Conservation (phyloP, 2,797 vertebrate species). For the Paramormyrops hopkinsi region DNA sequence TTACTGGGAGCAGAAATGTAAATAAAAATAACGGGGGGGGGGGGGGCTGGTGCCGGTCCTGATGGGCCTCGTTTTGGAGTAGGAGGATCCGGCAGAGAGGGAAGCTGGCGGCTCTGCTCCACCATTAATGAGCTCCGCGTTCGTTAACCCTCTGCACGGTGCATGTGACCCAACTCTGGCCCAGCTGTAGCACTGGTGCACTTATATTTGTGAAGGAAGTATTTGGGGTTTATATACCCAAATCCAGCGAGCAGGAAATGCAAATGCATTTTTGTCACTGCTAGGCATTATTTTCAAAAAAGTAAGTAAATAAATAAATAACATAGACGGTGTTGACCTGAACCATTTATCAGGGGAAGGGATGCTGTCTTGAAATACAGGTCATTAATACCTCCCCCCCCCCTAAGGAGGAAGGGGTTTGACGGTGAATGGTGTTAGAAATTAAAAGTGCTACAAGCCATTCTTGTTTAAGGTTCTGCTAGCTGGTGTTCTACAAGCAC, state of each 20-base stretch:
- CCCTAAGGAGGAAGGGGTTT: background rate
- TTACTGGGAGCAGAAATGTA: slow-evolving; percentile 49
- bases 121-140: background rate
- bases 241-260: background rate
- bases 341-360: background rate
- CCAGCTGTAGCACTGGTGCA: background rate
- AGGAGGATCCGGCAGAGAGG: background rate
- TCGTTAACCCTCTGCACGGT: background rate
- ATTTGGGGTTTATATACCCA: background rate
- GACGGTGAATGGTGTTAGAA: background rate
- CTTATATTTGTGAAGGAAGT: background rate
- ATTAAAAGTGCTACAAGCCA: background rate
- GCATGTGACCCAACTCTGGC: background rate
- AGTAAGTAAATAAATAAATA: background rate
- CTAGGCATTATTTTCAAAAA: background rate
- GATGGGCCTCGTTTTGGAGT: background rate
- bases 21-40: background rate
- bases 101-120: background rate
- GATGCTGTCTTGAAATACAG: background rate
- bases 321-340: background rate
- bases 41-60: background rate
- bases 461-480: background rate
- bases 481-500: background rate
- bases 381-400: background rate
- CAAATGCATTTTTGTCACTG: background rate